Percentiles rank a stretch among this genome's conserved stretches.
Evolutionary conservation across 2,888 invertebrate species (phyloP).

Genomic region (Drosophila siamana): DNA sequence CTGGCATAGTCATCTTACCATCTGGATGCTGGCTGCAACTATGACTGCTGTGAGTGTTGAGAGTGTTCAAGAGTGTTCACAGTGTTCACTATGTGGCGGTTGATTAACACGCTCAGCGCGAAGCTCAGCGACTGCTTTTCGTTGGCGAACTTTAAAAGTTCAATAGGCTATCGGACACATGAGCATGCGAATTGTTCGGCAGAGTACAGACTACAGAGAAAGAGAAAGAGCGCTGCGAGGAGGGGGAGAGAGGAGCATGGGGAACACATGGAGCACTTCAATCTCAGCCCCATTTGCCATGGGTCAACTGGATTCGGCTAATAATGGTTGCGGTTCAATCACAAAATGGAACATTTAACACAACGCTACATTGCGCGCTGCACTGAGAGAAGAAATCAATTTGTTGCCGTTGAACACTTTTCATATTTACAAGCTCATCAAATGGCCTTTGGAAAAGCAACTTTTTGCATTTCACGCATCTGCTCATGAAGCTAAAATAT

Average conservation of each 20-base stretch:
- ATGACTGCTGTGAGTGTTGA: not conserved
- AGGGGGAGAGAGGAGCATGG: not conserved
- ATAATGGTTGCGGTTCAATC: constrained; percentile 50
- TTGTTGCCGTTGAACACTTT: no score
- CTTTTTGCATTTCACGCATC: no score
- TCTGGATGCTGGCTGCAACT: constrained; percentile 14
- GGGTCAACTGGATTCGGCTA: constrained; percentile 47
- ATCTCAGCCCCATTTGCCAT: constrained; percentile 39
- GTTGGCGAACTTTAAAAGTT: constrained; percentile 66
- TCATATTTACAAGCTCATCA: no score
- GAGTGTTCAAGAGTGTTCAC: not conserved
- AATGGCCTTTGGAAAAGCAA: no score
- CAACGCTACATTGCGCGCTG: not conserved
- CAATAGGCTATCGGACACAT: constrained; percentile 69
- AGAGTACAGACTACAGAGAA: constrained; percentile 21
- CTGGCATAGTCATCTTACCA: constrained; percentile 22
- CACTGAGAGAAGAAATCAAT: not conserved
- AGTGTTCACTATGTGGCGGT: constrained; percentile 33
- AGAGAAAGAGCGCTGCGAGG: not conserved
- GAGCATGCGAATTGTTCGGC: constrained; percentile 34
- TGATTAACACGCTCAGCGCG: constrained; percentile 69
- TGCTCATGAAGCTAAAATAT: no score
- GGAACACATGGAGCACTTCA: not conserved
- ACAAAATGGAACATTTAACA: constrained; percentile 40
- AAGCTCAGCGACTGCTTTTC: constrained; percentile 34